Evolutionary conservation across 1,140 invertebrate genomes (phyloP), one percentile per base, ranked within the genome.

Genomic region (Psix sp.): DNA sequence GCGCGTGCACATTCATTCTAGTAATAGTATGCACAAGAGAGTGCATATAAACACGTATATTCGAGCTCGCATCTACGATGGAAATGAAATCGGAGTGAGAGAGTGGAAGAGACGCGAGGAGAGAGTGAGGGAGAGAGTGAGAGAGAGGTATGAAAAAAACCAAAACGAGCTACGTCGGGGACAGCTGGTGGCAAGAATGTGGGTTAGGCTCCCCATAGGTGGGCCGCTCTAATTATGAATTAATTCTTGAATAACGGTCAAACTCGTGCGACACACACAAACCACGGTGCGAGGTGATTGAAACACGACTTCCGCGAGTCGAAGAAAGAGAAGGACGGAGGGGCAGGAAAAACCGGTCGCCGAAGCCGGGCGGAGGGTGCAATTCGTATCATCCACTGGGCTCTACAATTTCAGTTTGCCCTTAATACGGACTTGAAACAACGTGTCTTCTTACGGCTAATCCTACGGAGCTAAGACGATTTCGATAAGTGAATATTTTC

Each of bases 211-310:
- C 73, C 74, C 80, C 75, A 74, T 80, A 82, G 77, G 74, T 79
- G 77, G 74, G 76, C 77, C 80, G 82, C 78, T 86, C 82, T 86
- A 86, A 86, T 86, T 85, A 86, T 85, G 81, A 85, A 85, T 86
- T 84, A 85, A 86, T 86, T 82, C 74, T 67, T 77, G 77, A 82
- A 78, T 85, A 86, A 85, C 83, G 82, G 82, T 83, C 76, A 75
- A 75, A 79, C 74, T 54, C 74, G 77, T 71, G 80, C 74, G 79
- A 78, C 78, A 80, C 71, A 54, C 59, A 40, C 67, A 24, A 56
- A 68, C 62, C 51, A 49, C 68, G 70, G 63, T 52, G 24, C 43
- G 71, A 70, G 73, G 49, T 71, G 76, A 80, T 82, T 78, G 77
- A 81, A 82, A 81, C 71, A 76, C 80, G 77, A 82, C 77, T 76